A percentile compares a stretch with the other conserved stretches of the same genome.
phyloP scores from a whole-genome alignment of 2,113 vertebrate species.

The Leptobrachium leishanense region DNA sequence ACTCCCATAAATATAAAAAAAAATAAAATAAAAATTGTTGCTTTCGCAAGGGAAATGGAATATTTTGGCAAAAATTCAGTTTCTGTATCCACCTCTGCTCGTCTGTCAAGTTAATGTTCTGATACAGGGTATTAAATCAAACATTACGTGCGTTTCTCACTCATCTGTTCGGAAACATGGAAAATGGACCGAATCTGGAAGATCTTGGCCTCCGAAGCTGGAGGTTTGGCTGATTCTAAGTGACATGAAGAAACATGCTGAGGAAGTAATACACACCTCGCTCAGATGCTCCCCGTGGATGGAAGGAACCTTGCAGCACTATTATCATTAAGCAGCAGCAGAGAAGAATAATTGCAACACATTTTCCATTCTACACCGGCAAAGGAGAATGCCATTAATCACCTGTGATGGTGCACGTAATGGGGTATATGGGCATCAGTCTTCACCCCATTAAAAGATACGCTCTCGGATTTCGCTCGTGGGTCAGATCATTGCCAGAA shows the following conservation, averaged over 20 bases:
- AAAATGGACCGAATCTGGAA: neutral
- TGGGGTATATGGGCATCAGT: conserved; percentile 24
- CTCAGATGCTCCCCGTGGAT: conserved; percentile 15
- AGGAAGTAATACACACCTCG: neutral
- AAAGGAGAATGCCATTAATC: conserved; percentile 29
- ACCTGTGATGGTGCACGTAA: conserved; percentile 12
- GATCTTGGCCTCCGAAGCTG: neutral
- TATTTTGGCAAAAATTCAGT: no score
- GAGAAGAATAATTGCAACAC: conserved; percentile 27
- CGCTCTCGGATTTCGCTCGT: conserved; percentile 9
- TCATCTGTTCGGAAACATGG: neutral
- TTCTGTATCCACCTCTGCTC: neutral
- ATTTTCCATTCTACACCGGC: conserved; percentile 26
- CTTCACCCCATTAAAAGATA: conserved; percentile 29
- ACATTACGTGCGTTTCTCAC: neutral
- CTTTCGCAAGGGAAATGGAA: no score
- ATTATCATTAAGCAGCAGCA: conserved; percentile 14
- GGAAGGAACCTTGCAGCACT: conserved; percentile 20
- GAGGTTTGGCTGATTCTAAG: conserved; percentile 14
- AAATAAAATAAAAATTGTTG: no score
- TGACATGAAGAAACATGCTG: conserved; percentile 15
- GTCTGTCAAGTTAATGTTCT: neutral
- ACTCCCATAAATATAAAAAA: no score
- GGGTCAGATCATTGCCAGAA: conserved; percentile 1
- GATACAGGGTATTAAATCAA: neutral